phyloP scores from a whole-genome alignment of 2,797 vertebrate genomes.

The Peromyscus nudipes region DNA sequence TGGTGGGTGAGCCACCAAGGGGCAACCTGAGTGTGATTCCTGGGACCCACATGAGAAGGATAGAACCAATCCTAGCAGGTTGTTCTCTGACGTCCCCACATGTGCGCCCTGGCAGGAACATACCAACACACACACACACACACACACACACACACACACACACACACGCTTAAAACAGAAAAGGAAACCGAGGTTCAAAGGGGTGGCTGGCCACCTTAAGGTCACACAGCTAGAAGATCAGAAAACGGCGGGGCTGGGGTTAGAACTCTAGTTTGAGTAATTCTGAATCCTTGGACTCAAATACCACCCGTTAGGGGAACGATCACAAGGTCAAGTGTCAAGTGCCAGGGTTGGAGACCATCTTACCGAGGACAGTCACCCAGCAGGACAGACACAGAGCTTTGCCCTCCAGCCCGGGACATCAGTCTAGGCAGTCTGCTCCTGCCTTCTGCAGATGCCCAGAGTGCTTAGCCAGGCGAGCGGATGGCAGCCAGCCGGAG shows the following conservation, averaged over 20 bases:
- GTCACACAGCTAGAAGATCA: neutral
- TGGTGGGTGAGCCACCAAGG: neutral
- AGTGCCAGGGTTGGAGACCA: neutral
- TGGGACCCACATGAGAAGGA: neutral
- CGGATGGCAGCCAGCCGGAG: slow-evolving; percentile 58
- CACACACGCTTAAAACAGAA: neutral
- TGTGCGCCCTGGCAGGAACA: neutral
- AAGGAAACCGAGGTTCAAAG: neutral
- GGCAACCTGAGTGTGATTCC: neutral
- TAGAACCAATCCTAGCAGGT: neutral
- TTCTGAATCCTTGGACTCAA: neutral
- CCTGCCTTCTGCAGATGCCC: neutral
- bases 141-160: neutral
- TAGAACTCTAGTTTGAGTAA: neutral
- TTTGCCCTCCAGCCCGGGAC: neutral
- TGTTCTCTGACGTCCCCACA: neutral
- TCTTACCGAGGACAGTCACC: neutral
- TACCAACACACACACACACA: too few relatives aligned
- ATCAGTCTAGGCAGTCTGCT: neutral
- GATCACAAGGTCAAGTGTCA: neutral
- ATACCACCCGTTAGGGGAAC: neutral
- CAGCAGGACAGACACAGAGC: neutral
- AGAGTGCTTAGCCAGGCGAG: slow-evolving; percentile 55
- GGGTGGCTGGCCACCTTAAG: neutral
- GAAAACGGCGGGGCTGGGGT: neutral